Percentiles rank a stretch among this genome's conserved stretches.
These are phyloP conservation scores for Pyrgilauda ruficollis DNA, from an alignment of 2,113 vertebrate species.

Conservation along the genomic window DNA sequence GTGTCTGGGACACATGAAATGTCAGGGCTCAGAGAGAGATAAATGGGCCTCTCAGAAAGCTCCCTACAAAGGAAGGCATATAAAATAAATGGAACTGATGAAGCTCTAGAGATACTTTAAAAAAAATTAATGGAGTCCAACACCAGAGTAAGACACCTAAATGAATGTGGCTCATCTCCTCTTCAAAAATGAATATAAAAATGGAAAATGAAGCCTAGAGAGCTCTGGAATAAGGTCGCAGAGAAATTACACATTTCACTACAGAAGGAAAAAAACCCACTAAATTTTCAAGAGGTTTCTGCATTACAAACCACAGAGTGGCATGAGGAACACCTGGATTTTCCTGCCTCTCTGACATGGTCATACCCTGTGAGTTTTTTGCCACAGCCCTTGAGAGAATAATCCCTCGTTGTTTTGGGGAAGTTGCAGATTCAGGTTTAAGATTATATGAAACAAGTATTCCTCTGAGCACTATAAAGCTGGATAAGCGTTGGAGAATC, in stretches of 20 bases:
- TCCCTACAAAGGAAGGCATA: not conserved
- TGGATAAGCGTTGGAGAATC: not conserved
- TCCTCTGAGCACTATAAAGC: not conserved
- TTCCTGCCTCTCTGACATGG: not conserved
- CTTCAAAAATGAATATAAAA: not conserved
- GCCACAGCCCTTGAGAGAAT: not conserved
- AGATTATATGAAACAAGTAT: not conserved
- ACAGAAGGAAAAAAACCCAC: not conserved
- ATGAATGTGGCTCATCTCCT: not conserved
- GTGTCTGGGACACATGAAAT: not conserved
- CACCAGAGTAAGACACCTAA: not conserved
- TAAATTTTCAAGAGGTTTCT: not conserved
- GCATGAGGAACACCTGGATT: not conserved
- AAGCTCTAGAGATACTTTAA: not conserved
- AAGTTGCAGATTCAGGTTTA: not conserved
- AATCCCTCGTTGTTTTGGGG: not conserved
- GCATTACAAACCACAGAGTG: not conserved
- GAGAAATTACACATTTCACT: not conserved
- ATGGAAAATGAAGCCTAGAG: not conserved
- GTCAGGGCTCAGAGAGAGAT: not conserved
- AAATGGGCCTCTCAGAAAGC: not conserved
- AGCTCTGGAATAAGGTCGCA: not conserved
- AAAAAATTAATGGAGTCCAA: not conserved
- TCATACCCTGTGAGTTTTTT: not conserved
- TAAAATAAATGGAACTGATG: not conserved